Evolutionary conservation across 1,140 invertebrate genomes (phyloP), one percentile per base, ranked within the genome.

Genomic region (Hestina assimilis): DNA sequence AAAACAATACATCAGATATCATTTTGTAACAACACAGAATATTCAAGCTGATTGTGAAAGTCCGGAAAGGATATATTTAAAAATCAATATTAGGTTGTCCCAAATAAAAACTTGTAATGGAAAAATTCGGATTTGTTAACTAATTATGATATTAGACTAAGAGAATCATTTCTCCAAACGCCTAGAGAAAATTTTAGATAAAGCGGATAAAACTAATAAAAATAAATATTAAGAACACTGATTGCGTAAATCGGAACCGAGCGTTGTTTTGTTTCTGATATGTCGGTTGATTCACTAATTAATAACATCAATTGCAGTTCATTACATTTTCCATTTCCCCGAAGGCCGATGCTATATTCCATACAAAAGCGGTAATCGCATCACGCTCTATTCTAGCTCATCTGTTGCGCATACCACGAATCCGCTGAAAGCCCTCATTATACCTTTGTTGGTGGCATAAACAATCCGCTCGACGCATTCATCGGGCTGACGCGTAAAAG

Each of bases 341-440:
- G 38, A 33, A 42, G 31, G 4, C 56, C 48, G 29, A 21, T 40
- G 24, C 48, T 21, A 7, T 24, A 40, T 31, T 23, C 46, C 50
- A 31, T 33, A 64, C 58, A 62, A 61, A 61, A 24, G 52, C 60
- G 48, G n/a, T 67, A 65, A 55, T 61, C 61, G 56, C 63, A 69
- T 68, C 58, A 63, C 33, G 24, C 50, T 28, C 42, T 28, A 28
- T 51, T 53, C 50, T 47, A 53, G 56, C 47, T 59, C 56, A 19
- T 58, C 31, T 71, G 72, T 76, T 72, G 59, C 29, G 58, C 64
- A 68, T 75, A 63, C 70, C 72, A 38, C 61, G 67, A 63, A 75
- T 60, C 59, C 62, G 23, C 33, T 69, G 63, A 69, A 72, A 70
- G 64, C 67, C 33, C 33, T 62, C 62, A 66, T 74, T 72, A 66